Conservation (phyloP, 2,888 invertebrate genomes). For the Ypsolopha scabrella region DNA sequence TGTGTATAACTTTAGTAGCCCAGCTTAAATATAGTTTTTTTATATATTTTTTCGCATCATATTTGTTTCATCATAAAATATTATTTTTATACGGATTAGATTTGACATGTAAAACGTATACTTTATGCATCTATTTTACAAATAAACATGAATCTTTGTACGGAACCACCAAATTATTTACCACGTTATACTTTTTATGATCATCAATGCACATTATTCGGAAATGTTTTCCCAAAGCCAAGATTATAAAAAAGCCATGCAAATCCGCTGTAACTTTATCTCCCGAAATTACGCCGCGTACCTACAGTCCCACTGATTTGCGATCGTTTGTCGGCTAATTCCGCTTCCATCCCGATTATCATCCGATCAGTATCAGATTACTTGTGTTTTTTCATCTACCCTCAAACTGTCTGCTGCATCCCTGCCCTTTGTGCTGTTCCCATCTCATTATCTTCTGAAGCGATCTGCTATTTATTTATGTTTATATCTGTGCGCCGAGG, state of each 20-base stretch:
- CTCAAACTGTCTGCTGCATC: not conserved
- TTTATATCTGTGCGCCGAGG: constrained; percentile 9
- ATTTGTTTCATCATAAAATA: no score
- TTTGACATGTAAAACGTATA: no score
- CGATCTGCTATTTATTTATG: not conserved
- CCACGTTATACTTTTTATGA: not conserved
- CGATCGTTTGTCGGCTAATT: constrained; percentile 1
- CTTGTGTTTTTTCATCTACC: constrained; percentile 3
- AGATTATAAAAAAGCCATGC: not conserved
- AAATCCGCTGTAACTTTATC: not conserved
- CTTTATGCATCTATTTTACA: no score
- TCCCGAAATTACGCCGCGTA: not conserved
- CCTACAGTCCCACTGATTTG: not conserved
- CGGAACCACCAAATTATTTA: no score
- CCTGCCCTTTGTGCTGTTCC: not conserved
- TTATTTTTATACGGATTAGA: no score
- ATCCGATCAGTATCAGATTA: constrained; percentile 4
- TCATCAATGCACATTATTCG: not conserved
- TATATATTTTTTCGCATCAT: no score
- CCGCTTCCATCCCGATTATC: not conserved
- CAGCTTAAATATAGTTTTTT: no score
- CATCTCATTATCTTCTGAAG: constrained; percentile 1
- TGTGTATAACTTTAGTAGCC: no score
- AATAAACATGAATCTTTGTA: no score
- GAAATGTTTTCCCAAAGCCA: not conserved